Conservation (phyloP, 2,888 invertebrate genomes). For the Rosalia funebris region DNA sequence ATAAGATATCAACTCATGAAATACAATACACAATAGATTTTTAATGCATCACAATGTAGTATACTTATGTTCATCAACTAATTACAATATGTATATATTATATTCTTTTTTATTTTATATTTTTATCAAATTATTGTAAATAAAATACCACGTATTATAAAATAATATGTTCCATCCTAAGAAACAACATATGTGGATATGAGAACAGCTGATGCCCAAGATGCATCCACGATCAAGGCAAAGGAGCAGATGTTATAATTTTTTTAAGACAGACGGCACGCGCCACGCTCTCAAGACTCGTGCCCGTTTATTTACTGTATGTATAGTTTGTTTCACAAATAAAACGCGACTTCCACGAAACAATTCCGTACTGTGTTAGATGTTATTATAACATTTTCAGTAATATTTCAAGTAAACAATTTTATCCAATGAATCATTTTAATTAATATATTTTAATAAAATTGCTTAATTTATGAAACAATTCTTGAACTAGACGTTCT, state of each 20-base stretch:
- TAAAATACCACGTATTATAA: neutral
- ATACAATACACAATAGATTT: no score
- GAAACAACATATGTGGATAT: slow-evolving; percentile 43
- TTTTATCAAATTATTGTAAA: neutral
- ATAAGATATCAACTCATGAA: no score
- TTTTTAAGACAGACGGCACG: slow-evolving; percentile 62
- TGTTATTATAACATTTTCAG: no score
- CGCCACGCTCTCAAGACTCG: slow-evolving; percentile 49
- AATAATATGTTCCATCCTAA: slow-evolving; percentile 2
- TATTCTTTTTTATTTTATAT: no score
- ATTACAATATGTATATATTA: no score
- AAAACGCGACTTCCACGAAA: neutral
- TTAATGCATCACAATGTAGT: no score
- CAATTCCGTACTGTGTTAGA: neutral
- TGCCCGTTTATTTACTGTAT: slow-evolving; percentile 27
- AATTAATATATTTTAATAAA: no score
- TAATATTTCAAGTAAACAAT: no score
- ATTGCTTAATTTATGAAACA: no score
- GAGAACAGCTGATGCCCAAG: slow-evolving; percentile 60
- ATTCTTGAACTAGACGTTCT: no score
- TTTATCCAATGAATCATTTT: no score
- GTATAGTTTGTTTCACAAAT: slow-evolving; percentile 19
- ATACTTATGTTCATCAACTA: no score
- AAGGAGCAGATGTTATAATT: slow-evolving; percentile 59
- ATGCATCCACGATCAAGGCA: slow-evolving; percentile 57